Percentiles rank a stretch among this genome's conserved stretches.
phyloP scores from a whole-genome alignment of 1,140 invertebrate species.

The Drosophila tani region DNA sequence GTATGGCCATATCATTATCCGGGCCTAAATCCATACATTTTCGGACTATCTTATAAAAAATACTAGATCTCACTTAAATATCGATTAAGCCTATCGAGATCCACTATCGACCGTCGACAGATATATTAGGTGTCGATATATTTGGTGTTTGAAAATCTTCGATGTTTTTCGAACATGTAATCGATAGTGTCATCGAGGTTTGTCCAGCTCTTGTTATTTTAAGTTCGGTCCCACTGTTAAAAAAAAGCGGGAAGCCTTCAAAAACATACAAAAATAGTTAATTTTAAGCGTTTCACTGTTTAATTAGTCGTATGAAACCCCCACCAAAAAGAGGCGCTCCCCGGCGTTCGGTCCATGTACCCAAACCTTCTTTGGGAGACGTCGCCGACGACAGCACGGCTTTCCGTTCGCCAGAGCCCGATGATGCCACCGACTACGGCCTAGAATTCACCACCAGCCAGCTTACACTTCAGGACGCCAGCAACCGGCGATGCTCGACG shows the following conservation, averaged over 20 bases:
- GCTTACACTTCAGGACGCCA: not conserved
- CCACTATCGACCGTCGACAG: too few species aligned
- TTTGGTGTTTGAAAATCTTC: too few species aligned
- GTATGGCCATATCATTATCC: too few species aligned
- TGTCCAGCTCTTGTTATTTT: not conserved
- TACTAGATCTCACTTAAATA: too few species aligned
- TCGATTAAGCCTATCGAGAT: too few species aligned
- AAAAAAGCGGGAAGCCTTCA: conserved; percentile 13
- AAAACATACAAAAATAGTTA: not conserved
- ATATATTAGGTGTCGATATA: too few species aligned
- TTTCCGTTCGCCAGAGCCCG: not conserved
- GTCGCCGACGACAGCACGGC: not conserved
- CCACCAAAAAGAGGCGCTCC: not conserved
- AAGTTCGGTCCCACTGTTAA: not conserved
- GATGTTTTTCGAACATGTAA: too few species aligned
- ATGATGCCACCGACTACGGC: conserved; percentile 4
- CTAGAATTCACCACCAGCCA: conserved; percentile 5
- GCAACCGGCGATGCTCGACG: conserved; percentile 1
- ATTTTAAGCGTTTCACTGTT: not conserved
- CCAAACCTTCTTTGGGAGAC: not conserved
- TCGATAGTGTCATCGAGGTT: not conserved
- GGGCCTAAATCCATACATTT: too few species aligned
- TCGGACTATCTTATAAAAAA: too few species aligned
- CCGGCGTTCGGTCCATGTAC: not conserved
- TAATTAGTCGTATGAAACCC: conserved; percentile 1